Base-by-base conservation (phyloP, 2,797 vertebrate genomes). In the Bovichtus variegatus region DNA sequence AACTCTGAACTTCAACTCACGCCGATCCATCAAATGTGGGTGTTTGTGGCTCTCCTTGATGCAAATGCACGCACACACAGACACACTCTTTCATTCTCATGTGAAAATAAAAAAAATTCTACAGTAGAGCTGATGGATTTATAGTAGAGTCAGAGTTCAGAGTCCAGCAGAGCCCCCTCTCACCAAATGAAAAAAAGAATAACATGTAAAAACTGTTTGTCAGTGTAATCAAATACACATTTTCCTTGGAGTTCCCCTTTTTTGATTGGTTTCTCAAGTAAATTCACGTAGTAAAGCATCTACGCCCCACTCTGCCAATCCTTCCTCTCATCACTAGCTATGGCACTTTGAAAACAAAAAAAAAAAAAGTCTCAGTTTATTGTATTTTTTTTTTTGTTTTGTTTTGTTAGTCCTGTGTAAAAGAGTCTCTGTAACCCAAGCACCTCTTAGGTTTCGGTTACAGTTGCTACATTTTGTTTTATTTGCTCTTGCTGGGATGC, bases 301-400 rank as follows among this genome's bases (percentile, higher is more conserved):
- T 92, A 90, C 6, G 83, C 87, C 91, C 85, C 79, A 54, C 83
- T 83, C 82, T 83, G 89, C 91, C 93, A 86, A 47, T 88, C 92
- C 77, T 79, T 90, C 64, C 78, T 87, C 78, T 88, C 86, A 79
- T 92, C 84, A 83, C 90, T 88, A 95, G 76, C 93, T 96, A 96
- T 96, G 95, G 95, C 95, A 96, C 95, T 94, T 95, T 90, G 89
- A 94, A 92, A 93, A 92, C 63, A 83, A 84, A 77, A 76, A 83
- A 82, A 89, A 53, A 47, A 84, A 77, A 23, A 68, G 47, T 74
- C 43, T 64, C 15, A n/a, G 69, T 67, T 78, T 82, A 71, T 77
- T 80, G 81, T n/a, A n/a, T n/a, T 71, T 19, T 71, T 75, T 72
- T 79, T 62, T 65, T 67, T 53, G 72, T 83, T 77, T 83, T 74